Percentiles rank a stretch among this genome's conserved stretches.
Evolutionary conservation across 2,113 vertebrate species (phyloP).

Genomic region (Sisor rabdophorus): DNA sequence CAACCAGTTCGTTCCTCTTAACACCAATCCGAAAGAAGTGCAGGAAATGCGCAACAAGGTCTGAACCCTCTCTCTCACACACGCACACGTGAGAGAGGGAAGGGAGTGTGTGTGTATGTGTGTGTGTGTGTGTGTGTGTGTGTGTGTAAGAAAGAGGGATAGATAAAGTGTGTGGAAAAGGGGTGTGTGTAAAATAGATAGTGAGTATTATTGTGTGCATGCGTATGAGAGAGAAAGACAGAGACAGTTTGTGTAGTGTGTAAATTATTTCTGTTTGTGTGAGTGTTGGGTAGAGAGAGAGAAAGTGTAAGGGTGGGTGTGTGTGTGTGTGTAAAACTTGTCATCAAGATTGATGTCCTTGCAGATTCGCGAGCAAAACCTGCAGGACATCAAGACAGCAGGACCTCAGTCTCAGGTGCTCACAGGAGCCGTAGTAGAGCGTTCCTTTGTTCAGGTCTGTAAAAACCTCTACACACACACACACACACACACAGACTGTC

Average conservation of each 20-base stretch:
- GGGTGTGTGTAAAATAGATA: not conserved
- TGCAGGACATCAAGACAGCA: slow-evolving; percentile 94
- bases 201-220: not conserved
- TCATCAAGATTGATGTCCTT: not conserved
- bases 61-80: slow-evolving; percentile 24
- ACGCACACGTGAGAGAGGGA: too few species aligned
- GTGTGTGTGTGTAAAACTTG: not conserved
- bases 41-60: slow-evolving; percentile 99
- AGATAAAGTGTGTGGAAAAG: too few species aligned
- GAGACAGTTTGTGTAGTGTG: too few species aligned
- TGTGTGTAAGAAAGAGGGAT: not conserved
- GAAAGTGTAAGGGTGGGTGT: not conserved
- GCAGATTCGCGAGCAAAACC: slow-evolving; percentile 95
- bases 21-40: slow-evolving; percentile 97
- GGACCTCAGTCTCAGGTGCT: slow-evolving; percentile 95
- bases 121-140: not conserved
- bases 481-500: not conserved
- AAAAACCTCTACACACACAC: not conserved
- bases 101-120: too few species aligned
- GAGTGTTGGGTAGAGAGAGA: too few species aligned
- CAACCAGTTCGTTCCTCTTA: slow-evolving; percentile 97
- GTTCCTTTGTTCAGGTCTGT: slow-evolving; percentile 88
- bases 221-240: not conserved
- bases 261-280: too few species aligned
- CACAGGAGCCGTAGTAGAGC: slow-evolving; percentile 79